A percentile compares a stretch with the other conserved stretches of the same genome.
Conservation (phyloP, 2,888 invertebrate genomes). For the Bruchidius siliquastri region DNA sequence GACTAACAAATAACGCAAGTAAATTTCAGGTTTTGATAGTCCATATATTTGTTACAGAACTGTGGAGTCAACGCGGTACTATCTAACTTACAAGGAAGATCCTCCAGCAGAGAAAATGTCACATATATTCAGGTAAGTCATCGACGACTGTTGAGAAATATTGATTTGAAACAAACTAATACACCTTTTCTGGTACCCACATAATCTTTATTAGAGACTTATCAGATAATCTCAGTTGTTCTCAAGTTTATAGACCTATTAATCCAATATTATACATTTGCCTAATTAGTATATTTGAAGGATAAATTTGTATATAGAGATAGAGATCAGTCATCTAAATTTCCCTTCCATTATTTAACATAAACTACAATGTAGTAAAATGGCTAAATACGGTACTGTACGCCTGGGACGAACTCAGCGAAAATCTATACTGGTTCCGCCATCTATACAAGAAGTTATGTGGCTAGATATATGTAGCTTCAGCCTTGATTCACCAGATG, state of each 20-base stretch:
- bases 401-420: background rate
- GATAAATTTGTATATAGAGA: no score
- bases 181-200: no score
- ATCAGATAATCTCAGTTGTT: no score
- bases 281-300: no score
- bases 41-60: conserved; percentile 11
- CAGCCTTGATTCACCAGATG: background rate
- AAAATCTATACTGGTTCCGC: background rate
- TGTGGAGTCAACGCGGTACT: conserved; percentile 26
- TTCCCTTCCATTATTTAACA: no score
- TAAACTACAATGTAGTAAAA: no score
- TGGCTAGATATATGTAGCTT: background rate
- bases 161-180: no score
- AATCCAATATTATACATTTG: no score
- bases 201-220: no score
- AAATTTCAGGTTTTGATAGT: background rate
- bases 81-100: conserved; percentile 27
- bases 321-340: no score
- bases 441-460: background rate
- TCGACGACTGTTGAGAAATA: background rate
- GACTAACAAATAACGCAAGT: background rate
- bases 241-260: no score
- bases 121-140: conserved; percentile 34
- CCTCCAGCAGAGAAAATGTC: conserved; percentile 39
- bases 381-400: background rate